Percentiles rank a stretch among this genome's conserved stretches.
Evolutionary conservation across 2,797 vertebrate genomes (phyloP).

Genomic region (Danio kyathit): DNA sequence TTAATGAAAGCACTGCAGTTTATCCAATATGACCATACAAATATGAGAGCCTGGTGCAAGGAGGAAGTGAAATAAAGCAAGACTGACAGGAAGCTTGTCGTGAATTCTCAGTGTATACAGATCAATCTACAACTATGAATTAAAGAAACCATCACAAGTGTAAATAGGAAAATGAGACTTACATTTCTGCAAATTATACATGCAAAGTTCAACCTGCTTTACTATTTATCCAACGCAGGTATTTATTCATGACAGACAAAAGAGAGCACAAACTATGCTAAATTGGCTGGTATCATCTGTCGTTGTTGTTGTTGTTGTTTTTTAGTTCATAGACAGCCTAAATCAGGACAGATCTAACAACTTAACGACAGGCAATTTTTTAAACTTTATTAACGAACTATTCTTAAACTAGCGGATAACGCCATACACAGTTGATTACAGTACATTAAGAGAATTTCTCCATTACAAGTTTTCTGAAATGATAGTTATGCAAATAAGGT

Average conservation of each 20-base stretch:
- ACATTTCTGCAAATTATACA: constrained; percentile 2
- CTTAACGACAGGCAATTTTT: not conserved
- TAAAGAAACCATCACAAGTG: constrained; percentile 10
- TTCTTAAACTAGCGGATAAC: not conserved
- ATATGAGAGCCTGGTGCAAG: not conserved
- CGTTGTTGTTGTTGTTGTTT: too few species aligned
- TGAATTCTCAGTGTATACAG: constrained; percentile 20
- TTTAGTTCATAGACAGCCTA: not conserved
- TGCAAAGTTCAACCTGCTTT: not conserved
- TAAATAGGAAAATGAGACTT: constrained; percentile 14
- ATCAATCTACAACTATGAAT: constrained; percentile 17
- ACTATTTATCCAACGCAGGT: not conserved
- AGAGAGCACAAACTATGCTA: not conserved
- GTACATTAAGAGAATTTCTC: not conserved
- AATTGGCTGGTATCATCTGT: not conserved
- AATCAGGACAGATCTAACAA: not conserved
- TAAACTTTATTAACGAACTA: too few species aligned
- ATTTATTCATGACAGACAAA: not conserved
- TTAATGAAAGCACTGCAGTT: not conserved
- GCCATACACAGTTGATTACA: not conserved
- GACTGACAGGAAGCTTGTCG: constrained; percentile 6
- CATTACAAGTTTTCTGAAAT: not conserved
- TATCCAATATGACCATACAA: not conserved
- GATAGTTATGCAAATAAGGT: not conserved
- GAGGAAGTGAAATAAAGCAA: constrained; percentile 9